Evolutionary conservation across 2,113 vertebrate genomes (phyloP), one percentile per base, ranked within the genome.

Genomic region (Ceyx margarethae): DNA sequence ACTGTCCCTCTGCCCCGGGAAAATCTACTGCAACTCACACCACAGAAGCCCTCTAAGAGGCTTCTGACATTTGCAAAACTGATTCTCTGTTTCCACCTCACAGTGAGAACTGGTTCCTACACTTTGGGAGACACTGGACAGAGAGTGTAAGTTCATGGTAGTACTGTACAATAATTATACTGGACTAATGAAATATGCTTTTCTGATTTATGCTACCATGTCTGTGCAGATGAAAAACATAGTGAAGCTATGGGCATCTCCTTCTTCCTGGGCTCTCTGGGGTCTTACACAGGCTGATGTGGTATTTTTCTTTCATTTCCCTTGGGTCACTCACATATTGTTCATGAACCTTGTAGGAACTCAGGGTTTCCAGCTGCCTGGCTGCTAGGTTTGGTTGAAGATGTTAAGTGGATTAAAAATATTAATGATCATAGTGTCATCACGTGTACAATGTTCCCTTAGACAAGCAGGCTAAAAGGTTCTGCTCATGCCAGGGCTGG

Each of bases 71-170:
- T 64, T 3, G 2, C 18, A 71, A 33, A 81, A 56, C 8, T 65
- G 42, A 58, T 37, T 23, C 19, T 3, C 21, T 3, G 0, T 88
- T 92, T 73, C 67, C 61, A 64, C 45, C 16, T 83, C 0, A 0
- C 48, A 64, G 45, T 3, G 8, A 74, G 28, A 37, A 29, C 37
- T 89, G 22, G 18, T 80, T 88, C 73, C 61, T 45, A 1, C 25
- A 35, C 40, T 31, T 18, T 42, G 33, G 14, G 53, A 46, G 57
- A 50, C 43, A 11, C 3, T 57, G 74, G n/a, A 35, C 54, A 71
- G 26, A 42, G 45, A 53, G 21, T 4, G 0, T 40, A 68, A 48
- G n/a, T 68, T 93, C 74, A 50, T 21, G 14, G 67, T 45, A 25
- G 33, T 21, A 8, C 53, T 79, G 18, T 57, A 56, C 37, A 86